Evolutionary conservation across 2,797 vertebrate species (phyloP).

Genomic region (Mormyrops boulengeri): DNA sequence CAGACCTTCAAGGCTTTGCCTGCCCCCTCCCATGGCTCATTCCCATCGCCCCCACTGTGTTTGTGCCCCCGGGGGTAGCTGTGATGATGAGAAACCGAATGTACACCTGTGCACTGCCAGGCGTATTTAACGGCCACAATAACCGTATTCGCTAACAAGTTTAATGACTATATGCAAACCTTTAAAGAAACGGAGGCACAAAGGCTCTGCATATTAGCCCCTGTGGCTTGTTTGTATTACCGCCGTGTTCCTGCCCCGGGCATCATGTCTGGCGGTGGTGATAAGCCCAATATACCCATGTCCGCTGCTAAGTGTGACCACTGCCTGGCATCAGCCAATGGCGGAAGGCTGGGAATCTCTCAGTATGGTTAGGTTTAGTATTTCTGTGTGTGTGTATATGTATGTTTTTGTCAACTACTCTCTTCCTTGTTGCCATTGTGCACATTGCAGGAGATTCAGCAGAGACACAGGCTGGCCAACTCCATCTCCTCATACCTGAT

Average conservation of each 20-base stretch:
- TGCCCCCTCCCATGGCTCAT: background rate
- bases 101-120: background rate
- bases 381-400: background rate
- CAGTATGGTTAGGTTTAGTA: background rate
- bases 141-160: background rate
- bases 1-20: background rate
- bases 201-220: background rate
- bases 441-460: constrained; percentile 83
- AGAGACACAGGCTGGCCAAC: constrained; percentile 89
- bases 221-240: background rate
- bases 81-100: background rate
- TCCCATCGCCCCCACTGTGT: background rate
- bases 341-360: background rate
- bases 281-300: background rate
- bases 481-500: constrained; percentile 98
- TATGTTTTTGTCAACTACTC: background rate
- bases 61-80: background rate
- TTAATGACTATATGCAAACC: background rate
- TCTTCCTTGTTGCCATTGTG: background rate
- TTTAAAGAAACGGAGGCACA: background rate
- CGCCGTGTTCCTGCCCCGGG: background rate
- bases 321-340: background rate
- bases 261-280: background rate
- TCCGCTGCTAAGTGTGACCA: background rate
- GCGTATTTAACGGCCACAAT: background rate